phyloP scores from a whole-genome alignment of 2,113 vertebrate species.

The Rhynchomys soricoides region DNA sequence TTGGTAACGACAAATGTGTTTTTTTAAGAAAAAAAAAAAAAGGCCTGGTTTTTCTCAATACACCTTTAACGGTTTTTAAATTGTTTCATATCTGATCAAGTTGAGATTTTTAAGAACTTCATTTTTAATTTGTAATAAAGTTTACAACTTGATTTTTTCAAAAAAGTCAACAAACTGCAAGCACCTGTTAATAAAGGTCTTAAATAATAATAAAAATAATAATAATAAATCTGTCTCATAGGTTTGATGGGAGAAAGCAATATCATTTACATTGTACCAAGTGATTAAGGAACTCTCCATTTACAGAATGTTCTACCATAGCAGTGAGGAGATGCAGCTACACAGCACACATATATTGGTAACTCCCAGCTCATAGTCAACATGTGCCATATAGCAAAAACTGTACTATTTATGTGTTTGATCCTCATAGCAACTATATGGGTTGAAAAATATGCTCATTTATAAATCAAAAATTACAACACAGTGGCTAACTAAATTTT shows the following conservation, averaged over 20 bases:
- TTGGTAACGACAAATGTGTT: no score
- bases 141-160: conserved; percentile 91
- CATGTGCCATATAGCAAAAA: neutral
- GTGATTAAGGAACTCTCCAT: neutral
- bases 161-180: conserved; percentile 91
- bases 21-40: no score
- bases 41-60: no score
- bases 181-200: conserved; percentile 94
- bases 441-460: neutral
- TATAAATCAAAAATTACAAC: neutral
- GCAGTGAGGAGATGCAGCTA: neutral
- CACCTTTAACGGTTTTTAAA: no score
- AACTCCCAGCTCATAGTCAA: neutral
- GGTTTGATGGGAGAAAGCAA: neutral
- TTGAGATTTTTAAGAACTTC: conserved; percentile 99
- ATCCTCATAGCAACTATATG: neutral
- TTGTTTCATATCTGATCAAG: no score
- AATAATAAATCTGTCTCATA: neutral
- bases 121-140: conserved; percentile 96
- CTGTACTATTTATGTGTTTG: neutral
- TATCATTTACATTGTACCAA: neutral
- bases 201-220: no score
- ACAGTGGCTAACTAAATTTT: neutral
- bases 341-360: no score
- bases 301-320: no score